These are phyloP conservation scores for Ophonus ardosiacus DNA, from an alignment of 2,888 invertebrate genomes.

Conservation along the genomic window DNA sequence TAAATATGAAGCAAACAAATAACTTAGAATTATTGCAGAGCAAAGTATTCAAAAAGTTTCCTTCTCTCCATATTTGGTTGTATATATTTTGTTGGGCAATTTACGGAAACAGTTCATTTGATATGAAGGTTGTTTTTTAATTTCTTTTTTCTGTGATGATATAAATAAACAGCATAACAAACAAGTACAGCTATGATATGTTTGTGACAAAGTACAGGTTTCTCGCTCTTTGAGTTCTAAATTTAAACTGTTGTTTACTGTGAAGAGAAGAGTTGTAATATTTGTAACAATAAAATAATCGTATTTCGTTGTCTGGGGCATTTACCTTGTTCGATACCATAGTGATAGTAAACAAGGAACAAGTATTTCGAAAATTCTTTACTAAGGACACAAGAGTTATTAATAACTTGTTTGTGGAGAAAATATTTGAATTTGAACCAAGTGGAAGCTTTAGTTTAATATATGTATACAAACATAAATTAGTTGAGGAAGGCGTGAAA, in stretches of 20 bases:
- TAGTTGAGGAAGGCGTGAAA: not conserved
- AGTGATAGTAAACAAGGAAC: conserved; percentile 1
- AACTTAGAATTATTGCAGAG: not conserved
- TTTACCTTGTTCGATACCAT: conserved; percentile 53
- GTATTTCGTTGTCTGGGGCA: conserved; percentile 48
- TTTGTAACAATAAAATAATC: conserved; percentile 46
- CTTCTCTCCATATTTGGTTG: conserved; percentile 9
- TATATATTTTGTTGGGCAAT: not conserved
- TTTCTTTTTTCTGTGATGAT: conserved; percentile 31
- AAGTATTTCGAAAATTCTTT: conserved; percentile 26
- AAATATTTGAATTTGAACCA: not conserved
- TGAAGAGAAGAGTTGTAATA: conserved; percentile 19
- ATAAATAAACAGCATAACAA: conserved; percentile 50
- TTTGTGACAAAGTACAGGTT: conserved; percentile 60
- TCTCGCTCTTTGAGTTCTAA: conserved; percentile 44
- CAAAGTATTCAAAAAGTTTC: conserved; percentile 26
- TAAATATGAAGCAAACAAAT: not conserved
- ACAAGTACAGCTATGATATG: conserved; percentile 53
- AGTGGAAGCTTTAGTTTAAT: not conserved
- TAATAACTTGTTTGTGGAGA: conserved; percentile 1
- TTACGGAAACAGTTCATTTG: conserved; percentile 39
- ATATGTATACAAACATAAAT: not conserved
- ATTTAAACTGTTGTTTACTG: conserved; percentile 62
- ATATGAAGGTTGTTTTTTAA: conserved; percentile 55
- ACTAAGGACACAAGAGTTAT: conserved; percentile 4